Evolutionary conservation across 1,140 invertebrate species (phyloP), one percentile per base, ranked within the genome.

Genomic region (Phocides pigmalion): DNA sequence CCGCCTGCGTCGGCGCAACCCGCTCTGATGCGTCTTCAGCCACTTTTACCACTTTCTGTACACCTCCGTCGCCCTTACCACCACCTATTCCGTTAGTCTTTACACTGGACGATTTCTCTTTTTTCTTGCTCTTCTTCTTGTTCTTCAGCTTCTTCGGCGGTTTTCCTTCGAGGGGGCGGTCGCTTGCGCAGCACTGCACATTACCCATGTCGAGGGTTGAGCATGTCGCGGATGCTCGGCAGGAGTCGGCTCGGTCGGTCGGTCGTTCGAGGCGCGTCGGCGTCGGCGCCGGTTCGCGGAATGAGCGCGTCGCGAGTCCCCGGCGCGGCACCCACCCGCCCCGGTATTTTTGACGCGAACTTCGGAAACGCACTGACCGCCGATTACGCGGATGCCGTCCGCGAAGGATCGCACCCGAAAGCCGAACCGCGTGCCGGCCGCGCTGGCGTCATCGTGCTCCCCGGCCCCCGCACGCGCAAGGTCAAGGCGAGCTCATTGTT

Each of bases 391-490:
- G 84, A 90, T 89, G 77, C 76, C 82, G 82, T 81, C 84, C 82
- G 77, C 88, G 82, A 81, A 87, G 86, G 85, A 88, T 90, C 86
- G 83, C 85, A 88, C 84, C 88, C 88, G 86, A 90, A 90, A 90
- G 88, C 86, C 88, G 77, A 84, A 76, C 74, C 76, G 82, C 78
- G 84, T 79, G 81, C 80, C 87, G 85, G 68, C 80, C 84, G 84
- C 82, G 86, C 77, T 88, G 86, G 79, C 88, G 88, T 88, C 87
- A 89, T 84, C 83, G 72, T 70, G 64, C 81, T 61, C 79, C 73
- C 70, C 78, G 70, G 74, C 82, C 85, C 84, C 82, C 78, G 79
- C 79, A 66, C 85, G 70, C 81, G 72, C 87, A 90, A 90, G 88
- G 88, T 89, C 87, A 90, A 87, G 87, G 87, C 84, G 79, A 70